Conservation (phyloP, 2,797 vertebrate genomes). For the Zalophus californianus region DNA sequence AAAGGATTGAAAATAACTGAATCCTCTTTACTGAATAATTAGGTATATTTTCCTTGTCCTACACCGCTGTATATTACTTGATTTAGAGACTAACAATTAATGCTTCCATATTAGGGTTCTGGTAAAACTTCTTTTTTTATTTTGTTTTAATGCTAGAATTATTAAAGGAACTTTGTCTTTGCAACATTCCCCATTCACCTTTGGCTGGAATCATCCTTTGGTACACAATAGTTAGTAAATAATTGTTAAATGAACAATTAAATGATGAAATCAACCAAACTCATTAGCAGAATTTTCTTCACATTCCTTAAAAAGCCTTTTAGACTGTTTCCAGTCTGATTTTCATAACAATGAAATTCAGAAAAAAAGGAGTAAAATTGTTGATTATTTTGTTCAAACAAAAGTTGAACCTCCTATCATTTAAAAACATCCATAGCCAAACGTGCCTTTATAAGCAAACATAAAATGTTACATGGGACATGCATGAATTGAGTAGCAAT, state of each 20-base stretch:
- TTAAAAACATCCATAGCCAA: not conserved
- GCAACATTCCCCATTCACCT: not conserved
- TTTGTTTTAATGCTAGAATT: not conserved
- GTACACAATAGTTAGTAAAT: not conserved
- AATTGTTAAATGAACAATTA: not conserved
- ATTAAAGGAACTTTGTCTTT: not conserved
- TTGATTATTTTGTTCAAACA: constrained; percentile 10
- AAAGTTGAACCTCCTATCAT: not conserved
- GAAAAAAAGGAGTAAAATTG: not conserved
- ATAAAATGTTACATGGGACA: not conserved
- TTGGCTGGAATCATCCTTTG: not conserved
- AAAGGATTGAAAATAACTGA: not conserved
- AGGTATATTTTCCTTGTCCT: not conserved
- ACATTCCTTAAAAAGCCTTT: not conserved
- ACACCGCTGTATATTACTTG: not conserved
- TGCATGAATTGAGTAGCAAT: not conserved
- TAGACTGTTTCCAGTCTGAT: not conserved
- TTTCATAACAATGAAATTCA: constrained; percentile 15
- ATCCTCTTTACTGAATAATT: not conserved
- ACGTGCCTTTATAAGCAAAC: not conserved
- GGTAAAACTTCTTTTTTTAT: not conserved
- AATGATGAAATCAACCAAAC: not conserved
- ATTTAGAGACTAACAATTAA: not conserved
- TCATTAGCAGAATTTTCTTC: not conserved
- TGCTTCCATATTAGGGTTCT: not conserved